phyloP scores from a whole-genome alignment of 2,113 vertebrate genomes.

The Paracyprichromis sp. region DNA sequence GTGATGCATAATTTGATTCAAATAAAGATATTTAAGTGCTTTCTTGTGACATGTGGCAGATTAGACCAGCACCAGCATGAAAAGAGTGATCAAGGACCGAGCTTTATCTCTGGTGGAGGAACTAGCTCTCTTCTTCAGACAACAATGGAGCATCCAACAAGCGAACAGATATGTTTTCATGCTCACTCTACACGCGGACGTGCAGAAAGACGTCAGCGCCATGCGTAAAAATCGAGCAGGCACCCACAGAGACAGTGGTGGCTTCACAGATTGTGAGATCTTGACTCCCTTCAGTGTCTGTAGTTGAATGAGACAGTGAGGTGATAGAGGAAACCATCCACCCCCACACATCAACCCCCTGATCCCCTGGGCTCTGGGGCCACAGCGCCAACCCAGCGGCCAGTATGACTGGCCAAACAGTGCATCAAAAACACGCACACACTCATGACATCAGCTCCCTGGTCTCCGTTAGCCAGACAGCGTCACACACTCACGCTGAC shows the following conservation, averaged over 20 bases:
- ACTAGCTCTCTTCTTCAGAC: conserved; percentile 13
- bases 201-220: conserved; percentile 34
- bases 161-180: conserved; percentile 41
- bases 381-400: conserved; percentile 29
- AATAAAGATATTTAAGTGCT: conserved; percentile 53
- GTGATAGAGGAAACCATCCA: conserved; percentile 34
- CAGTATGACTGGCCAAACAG: conserved; percentile 47
- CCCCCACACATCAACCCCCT: conserved; percentile 40
- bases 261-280: conserved; percentile 41
- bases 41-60: conserved; percentile 54
- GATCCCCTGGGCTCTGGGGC: conserved; percentile 36
- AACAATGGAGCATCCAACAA: conserved; percentile 36
- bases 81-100: conserved; percentile 41
- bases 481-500: conserved; percentile 22
- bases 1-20: conserved; percentile 51
- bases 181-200: background rate
- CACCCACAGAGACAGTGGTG: conserved; percentile 27
- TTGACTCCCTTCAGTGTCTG: background rate
- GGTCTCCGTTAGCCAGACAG: conserved; percentile 43
- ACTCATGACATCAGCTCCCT: conserved; percentile 58
- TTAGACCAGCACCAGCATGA: conserved; percentile 34
- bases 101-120: conserved; percentile 23
- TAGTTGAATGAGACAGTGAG: conserved; percentile 22
- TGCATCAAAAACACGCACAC: conserved; percentile 37
- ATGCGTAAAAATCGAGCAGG: conserved; percentile 43